These are phyloP conservation scores for Dissostichus mawsoni DNA, from an alignment of 2,113 vertebrate species.

Conservation along the genomic window DNA sequence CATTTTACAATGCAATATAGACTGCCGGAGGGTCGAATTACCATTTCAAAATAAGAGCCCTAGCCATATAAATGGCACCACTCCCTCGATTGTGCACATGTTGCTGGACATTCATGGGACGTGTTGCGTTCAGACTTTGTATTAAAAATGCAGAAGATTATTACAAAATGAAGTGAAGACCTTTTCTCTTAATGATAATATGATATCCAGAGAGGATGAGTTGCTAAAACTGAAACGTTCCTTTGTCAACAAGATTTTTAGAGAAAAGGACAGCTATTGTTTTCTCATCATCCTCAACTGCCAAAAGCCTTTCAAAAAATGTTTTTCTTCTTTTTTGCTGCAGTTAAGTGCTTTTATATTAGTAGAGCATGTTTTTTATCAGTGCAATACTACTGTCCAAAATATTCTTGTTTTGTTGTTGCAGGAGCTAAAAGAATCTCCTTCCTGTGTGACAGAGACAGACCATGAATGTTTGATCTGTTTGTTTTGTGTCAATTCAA, in stretches of 20 bases:
- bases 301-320: too few species aligned
- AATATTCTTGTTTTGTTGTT: background rate
- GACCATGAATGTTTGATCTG: background rate
- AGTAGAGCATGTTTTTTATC: background rate
- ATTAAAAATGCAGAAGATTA: too few species aligned
- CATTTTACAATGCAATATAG: too few species aligned
- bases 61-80: too few species aligned
- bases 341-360: background rate
- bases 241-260: background rate
- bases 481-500: conserved; percentile 20
- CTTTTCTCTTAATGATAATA: background rate
- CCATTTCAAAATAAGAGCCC: too few species aligned
- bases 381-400: background rate
- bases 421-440: too few species aligned
- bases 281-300: background rate
- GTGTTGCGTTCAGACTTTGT: too few species aligned
- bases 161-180: too few species aligned
- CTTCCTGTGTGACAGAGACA: background rate
- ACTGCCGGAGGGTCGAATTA: too few species aligned
- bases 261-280: background rate
- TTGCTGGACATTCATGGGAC: too few species aligned
- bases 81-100: too few species aligned
- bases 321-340: background rate
- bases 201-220: background rate
- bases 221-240: background rate